Evolutionary conservation across 1,140 invertebrate genomes (phyloP).

Genomic region (Nasonia giraulti): DNA sequence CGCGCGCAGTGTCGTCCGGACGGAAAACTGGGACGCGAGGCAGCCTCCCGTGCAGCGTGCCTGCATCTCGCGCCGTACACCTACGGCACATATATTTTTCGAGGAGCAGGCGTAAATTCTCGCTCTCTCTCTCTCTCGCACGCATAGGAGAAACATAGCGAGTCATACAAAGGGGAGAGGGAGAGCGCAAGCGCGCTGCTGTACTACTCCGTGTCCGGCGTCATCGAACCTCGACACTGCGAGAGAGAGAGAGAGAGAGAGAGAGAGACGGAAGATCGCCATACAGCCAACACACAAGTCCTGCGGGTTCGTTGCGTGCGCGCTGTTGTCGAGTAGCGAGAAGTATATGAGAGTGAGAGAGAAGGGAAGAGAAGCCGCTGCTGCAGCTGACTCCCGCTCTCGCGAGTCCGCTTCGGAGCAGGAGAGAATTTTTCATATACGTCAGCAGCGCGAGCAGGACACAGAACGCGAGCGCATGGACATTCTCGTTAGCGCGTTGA

Average conservation of each 20-base stretch:
- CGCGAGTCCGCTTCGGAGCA: not conserved
- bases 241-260: not conserved
- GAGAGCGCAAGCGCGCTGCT: conserved; percentile 14
- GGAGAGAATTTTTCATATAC: not conserved
- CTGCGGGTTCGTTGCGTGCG: not conserved
- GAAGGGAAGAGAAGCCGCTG: not conserved
- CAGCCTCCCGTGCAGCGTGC: not conserved
- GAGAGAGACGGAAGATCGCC: not conserved
- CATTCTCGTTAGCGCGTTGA: not conserved
- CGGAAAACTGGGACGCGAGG: not conserved
- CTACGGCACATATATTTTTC: not conserved
- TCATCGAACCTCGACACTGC: conserved; percentile 13
- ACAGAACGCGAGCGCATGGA: no score
- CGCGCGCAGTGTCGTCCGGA: not conserved
- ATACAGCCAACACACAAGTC: not conserved
- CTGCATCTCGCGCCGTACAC: not conserved
- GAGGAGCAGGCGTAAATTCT: not conserved
- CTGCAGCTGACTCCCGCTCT: not conserved
- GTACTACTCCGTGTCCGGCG: conserved; percentile 5
- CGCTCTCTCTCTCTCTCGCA: not conserved
- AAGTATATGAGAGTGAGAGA: not conserved
- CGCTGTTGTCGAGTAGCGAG: not conserved
- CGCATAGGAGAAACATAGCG: not conserved
- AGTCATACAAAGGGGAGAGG: conserved; percentile 7
- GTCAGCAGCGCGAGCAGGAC: not conserved